Base-by-base conservation (phyloP, 2,888 invertebrate genomes). In the Sepiola atlantica region DNA sequence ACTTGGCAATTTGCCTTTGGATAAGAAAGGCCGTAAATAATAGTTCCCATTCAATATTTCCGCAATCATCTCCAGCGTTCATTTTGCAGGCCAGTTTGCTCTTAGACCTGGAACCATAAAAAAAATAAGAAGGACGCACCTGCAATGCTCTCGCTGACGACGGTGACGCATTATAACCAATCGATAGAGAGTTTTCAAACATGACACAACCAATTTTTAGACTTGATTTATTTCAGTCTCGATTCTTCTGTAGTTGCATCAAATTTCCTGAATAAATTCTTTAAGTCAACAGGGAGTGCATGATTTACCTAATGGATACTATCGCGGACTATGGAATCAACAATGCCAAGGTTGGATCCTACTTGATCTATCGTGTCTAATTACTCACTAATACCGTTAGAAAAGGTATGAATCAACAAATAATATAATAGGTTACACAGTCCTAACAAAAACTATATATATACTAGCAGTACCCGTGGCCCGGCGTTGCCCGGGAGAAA, bases 151-250 rank as follows among this genome's bases (percentile, higher is more conserved):
- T n/a, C n/a, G 12, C 2, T 77, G 28, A 16, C 77, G 45, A 77
- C 28, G n/a, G 14, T n/a, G n/a, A 45, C 45, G n/a, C 77, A 77
- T 77, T 77, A 77, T 77, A 45, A 45, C 77, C 14, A n/a, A 77
- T 77, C 77, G n/a, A 77, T 77, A 77, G 77, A n/a, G 77, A 77
- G n/a, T 77, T 77, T 77, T n/a, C 77, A 77, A 77, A 77, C 77
- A 77, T 28, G n/a, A n/a, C 28, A n/a, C 77, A 77, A n/a, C 10
- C 77, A 77, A 16, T 8, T 77, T 77, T n/a, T 28, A 12, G 2
- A 28, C 10, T 77, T 77, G 77, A 77, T 77, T 77, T 77, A 77
- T 77, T 77, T 77, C 12, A 14, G 10, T n/a, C 8, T 77, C 1
- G n/a, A 10, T 12, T 77, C n/a, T 77, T n/a, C 28, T 28, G 61